Base-by-base conservation (phyloP, 2,113 vertebrate species). In the Motacilla tschutschensis region DNA sequence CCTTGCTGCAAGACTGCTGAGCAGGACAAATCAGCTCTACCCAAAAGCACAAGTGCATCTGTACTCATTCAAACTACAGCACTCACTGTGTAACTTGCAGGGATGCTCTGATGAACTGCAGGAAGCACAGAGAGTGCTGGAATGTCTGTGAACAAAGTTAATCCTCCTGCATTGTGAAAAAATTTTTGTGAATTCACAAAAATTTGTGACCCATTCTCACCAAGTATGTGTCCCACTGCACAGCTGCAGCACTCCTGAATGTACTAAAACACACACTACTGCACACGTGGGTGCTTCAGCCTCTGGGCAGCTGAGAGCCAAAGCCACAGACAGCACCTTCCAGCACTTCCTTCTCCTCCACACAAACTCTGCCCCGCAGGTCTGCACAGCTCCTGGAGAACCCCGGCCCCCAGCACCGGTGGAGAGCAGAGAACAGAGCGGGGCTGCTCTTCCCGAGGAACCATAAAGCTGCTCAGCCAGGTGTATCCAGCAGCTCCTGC, bases 161-260 rank as follows among this genome's bases (percentile, higher is more conserved):
- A 40, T 25, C 60, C 55, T 5, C 51, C 62, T 8, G 33, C 44
- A 15, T 13, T 6, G 53, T 33, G 35, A 35, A 73, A 77, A 43
- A 5, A 25, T 2, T 2, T 17, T 26, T 63, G 60, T 12, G 9
- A 14, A 33, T 33, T 33, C 33, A 33, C 33, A 33, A 33, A 33
- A 33, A 2, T 17, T 26, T 63, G 60, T 15, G 9, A 14, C 53
- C 33, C 31, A 35, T n/a, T 59, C 31, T 59, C 25, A 38, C 15
- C 53, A 31, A 0, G 3, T 1, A 2, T 0, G 4, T 2, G 36
- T 21, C 12, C 0, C 44, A 24, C 21, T 11, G 13, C 0, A 4
- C 16, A 50, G 44, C 35, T 69, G 72, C 20, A 31, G 82, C 43
- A 11, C 41, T 60, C 22, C 36, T 15, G 21, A 71, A 35, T 1